Percentiles rank a stretch among this genome's conserved stretches.
These are phyloP conservation scores for Zaprionus bogoriensis DNA, from an alignment of 2,888 invertebrate species.

Conservation along the genomic window DNA sequence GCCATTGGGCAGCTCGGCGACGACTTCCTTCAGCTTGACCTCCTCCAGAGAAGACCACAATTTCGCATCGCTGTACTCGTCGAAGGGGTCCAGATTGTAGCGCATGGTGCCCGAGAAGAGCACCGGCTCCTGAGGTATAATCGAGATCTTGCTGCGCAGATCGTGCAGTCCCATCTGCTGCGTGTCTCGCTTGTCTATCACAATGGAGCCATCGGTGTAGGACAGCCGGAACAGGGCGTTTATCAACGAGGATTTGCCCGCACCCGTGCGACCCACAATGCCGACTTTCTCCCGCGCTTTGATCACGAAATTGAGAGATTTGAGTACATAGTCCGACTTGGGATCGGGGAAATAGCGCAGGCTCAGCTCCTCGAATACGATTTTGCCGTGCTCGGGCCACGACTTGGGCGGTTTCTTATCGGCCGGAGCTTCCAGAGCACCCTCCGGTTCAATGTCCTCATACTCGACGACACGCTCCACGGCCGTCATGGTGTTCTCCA, in stretches of 20 bases:
- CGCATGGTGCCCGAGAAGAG: slow-evolving; percentile 94
- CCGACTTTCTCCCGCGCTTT: slow-evolving; percentile 87
- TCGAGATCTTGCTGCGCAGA: slow-evolving; percentile 90
- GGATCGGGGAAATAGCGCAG: slow-evolving; percentile 87
- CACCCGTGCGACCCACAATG: slow-evolving; percentile 89
- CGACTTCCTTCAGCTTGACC: slow-evolving; percentile 86
- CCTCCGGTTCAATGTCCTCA: slow-evolving; percentile 83
- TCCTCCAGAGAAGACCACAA: slow-evolving; percentile 94
- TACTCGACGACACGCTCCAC: slow-evolving; percentile 92
- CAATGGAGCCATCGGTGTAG: slow-evolving; percentile 89
- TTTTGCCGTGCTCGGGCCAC: slow-evolving; percentile 89
- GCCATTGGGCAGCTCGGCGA: slow-evolving; percentile 86
- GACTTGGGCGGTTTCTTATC: slow-evolving; percentile 86
- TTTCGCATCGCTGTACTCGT: slow-evolving; percentile 89
- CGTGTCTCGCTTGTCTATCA: slow-evolving; percentile 91
- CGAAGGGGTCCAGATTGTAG: slow-evolving; percentile 95
- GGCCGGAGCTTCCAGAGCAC: slow-evolving; percentile 86
- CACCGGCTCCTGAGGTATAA: slow-evolving; percentile 93
- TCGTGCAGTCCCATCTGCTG: slow-evolving; percentile 88
- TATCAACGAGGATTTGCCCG: slow-evolving; percentile 88
- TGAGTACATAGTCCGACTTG: slow-evolving; percentile 89
- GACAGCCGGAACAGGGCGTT: slow-evolving; percentile 91
- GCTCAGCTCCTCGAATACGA: slow-evolving; percentile 87
- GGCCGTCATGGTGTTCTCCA: slow-evolving; percentile 94
- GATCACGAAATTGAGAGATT: slow-evolving; percentile 87